Conservation (phyloP, 2,888 invertebrate genomes). For the Idaea straminata region DNA sequence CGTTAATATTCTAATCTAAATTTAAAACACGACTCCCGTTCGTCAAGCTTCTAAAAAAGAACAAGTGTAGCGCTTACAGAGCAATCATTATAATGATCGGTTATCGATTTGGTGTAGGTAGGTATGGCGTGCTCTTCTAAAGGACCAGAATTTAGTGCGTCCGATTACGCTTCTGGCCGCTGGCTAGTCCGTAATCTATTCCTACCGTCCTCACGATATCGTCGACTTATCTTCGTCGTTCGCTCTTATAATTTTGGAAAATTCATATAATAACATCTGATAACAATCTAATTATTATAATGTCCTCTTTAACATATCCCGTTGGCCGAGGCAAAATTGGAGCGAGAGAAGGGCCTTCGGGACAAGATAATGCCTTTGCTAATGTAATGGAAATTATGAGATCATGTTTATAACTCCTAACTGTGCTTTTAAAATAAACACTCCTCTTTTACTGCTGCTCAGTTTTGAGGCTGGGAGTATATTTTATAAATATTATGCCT, state of each 20-base stretch:
- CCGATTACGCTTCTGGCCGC: constrained; percentile 62
- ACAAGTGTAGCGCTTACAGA: constrained; percentile 68
- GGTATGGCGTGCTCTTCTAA: constrained; percentile 66
- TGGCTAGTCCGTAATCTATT: constrained; percentile 71
- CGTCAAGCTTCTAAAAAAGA: constrained; percentile 63
- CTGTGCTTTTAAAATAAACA: constrained; percentile 75
- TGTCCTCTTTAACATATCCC: constrained; percentile 78
- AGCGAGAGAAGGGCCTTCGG: constrained; percentile 56
- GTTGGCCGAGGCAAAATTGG: constrained; percentile 67
- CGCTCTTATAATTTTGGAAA: constrained; percentile 75
- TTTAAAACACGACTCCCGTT: constrained; percentile 71
- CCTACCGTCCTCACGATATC: constrained; percentile 74
- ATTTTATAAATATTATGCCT: not conserved
- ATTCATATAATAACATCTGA: constrained; percentile 78
- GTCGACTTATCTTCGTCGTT: constrained; percentile 69
- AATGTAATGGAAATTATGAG: constrained; percentile 72
- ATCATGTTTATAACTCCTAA: constrained; percentile 67
- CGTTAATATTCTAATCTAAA: constrained; percentile 29
- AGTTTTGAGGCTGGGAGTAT: not conserved
- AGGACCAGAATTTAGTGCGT: constrained; percentile 71
- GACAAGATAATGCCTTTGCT: constrained; percentile 69
- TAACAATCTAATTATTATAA: constrained; percentile 80
- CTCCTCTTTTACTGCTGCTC: constrained; percentile 25
- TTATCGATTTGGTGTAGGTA: constrained; percentile 69
- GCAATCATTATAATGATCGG: constrained; percentile 78